Evolutionary conservation across 1,140 invertebrate genomes (phyloP).

Genomic region (Ylistrum balloti): DNA sequence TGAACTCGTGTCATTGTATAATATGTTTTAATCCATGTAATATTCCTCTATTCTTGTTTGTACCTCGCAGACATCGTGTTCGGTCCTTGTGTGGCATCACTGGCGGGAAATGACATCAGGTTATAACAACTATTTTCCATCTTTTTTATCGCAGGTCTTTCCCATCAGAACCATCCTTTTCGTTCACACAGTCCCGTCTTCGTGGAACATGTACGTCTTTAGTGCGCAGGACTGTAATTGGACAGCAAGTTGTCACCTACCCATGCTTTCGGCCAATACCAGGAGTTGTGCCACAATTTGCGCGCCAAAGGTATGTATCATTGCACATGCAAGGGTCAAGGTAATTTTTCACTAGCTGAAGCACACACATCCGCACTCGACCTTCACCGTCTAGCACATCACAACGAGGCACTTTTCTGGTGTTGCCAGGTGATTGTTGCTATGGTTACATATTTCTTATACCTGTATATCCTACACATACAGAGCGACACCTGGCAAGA

Average conservation of each 20-base stretch:
- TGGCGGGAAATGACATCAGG: too few species aligned
- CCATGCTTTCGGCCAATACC: slow-evolving; percentile 60
- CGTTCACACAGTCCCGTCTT: slow-evolving; percentile 21
- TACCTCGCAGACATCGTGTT: too few species aligned
- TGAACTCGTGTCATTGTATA: too few species aligned
- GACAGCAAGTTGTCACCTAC: slow-evolving; percentile 52
- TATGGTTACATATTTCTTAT: neutral
- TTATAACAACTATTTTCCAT: too few species aligned
- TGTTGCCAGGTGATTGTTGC: neutral
- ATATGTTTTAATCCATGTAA: too few species aligned
- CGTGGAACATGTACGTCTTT: slow-evolving; percentile 49
- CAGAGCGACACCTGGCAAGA: slow-evolving; percentile 19
- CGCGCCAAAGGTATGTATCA: slow-evolving; percentile 60
- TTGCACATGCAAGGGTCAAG: neutral
- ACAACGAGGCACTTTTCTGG: neutral
- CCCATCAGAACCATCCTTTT: neutral
- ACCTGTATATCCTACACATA: slow-evolving; percentile 6
- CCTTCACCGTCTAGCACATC: neutral
- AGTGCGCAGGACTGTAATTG: slow-evolving; percentile 51
- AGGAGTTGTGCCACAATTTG: slow-evolving; percentile 57
- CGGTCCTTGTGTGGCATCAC: too few species aligned
- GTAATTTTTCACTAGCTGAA: neutral
- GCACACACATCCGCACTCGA: neutral
- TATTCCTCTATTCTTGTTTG: too few species aligned
- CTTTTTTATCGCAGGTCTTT: neutral